Evolutionary conservation across 2,797 vertebrate genomes (phyloP).

Genomic region (Oreortyx pictus): DNA sequence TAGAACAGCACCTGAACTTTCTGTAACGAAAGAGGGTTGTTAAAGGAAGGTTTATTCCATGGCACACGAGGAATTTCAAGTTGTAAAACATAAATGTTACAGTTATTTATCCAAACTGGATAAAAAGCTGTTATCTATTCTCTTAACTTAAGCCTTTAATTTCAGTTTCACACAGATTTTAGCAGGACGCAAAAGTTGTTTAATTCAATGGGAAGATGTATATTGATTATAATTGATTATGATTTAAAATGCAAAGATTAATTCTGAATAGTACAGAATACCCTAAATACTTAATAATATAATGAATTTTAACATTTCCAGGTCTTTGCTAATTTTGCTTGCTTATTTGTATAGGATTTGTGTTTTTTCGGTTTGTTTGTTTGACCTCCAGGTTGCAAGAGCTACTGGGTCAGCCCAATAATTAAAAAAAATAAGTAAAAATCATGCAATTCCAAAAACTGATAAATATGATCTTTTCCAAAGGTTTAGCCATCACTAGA

Average conservation of each 20-base stretch:
- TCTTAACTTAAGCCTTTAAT: neutral
- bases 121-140: neutral
- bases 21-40: neutral
- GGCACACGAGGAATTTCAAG: neutral
- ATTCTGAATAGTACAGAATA: neutral
- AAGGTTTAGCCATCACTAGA: neutral
- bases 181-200: neutral
- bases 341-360: neutral
- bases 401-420: neutral
- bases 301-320: neutral
- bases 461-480: neutral
- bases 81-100: neutral
- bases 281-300: neutral
- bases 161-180: constrained; percentile 13
- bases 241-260: neutral
- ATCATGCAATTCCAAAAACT: neutral
- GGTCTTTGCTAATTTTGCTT: neutral
- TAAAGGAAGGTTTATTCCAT: neutral
- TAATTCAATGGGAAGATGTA: neutral
- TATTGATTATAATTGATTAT: neutral
- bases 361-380: neutral
- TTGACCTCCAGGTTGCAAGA: neutral
- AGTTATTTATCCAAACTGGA: neutral
- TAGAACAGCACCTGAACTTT: neutral
- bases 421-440: neutral